phyloP scores from a whole-genome alignment of 2,113 vertebrate species.

The Tragulus kanchil region DNA sequence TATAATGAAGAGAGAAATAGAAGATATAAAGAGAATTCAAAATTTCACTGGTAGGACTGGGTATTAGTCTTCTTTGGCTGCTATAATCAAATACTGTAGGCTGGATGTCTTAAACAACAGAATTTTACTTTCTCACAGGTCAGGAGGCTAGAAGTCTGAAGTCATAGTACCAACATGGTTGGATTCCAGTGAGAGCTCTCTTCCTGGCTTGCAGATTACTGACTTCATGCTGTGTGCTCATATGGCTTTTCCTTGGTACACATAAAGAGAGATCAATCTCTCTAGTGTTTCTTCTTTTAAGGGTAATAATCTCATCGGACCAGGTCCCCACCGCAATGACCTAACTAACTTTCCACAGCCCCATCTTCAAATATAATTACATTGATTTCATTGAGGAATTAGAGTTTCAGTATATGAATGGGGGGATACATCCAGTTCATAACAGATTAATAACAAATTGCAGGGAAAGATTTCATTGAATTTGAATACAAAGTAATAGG shows the following conservation, averaged over 20 bases:
- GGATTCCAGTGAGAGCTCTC: neutral
- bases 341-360: neutral
- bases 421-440: neutral
- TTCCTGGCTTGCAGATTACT: neutral
- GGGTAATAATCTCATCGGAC: neutral
- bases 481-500: neutral
- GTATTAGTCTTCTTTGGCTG: neutral
- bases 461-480: neutral
- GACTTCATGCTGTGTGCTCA: neutral
- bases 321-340: neutral
- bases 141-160: neutral
- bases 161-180: neutral
- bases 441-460: neutral
- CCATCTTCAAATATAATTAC: neutral
- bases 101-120: neutral
- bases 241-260: neutral
- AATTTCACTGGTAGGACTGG: neutral
- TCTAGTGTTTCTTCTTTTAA: neutral
- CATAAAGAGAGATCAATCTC: neutral
- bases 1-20: constrained; percentile 29
- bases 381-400: neutral
- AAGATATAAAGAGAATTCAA: neutral
- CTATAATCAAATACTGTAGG: neutral
- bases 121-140: neutral
- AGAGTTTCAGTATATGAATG: neutral